A percentile compares a stretch with the other conserved stretches of the same genome.
phyloP scores from a whole-genome alignment of 2,888 invertebrate species.

The Epiblema foenella region DNA sequence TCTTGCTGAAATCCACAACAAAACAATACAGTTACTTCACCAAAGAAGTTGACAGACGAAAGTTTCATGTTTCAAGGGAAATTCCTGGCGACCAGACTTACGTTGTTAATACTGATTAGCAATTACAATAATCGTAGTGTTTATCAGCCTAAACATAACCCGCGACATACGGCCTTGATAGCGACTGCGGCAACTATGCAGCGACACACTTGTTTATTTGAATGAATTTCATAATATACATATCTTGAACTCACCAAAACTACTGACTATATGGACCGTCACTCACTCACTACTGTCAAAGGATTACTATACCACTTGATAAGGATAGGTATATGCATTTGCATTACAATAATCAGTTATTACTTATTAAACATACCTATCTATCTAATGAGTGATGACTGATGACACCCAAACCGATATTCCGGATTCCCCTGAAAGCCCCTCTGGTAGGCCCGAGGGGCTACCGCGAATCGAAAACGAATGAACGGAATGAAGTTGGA shows the following conservation, averaged over 20 bases:
- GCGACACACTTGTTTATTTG: background rate
- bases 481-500: too few relatives aligned
- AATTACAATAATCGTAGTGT: background rate
- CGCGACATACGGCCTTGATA: background rate
- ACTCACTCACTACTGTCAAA: too few relatives aligned
- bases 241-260: background rate
- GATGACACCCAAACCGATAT: too few relatives aligned
- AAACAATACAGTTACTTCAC: background rate
- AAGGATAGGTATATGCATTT: background rate
- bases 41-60: background rate
- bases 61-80: background rate
- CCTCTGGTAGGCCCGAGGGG: too few relatives aligned
- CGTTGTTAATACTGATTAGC: background rate
- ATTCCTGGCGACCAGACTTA: background rate
- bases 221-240: background rate
- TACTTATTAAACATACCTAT: too few relatives aligned
- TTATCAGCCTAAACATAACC: background rate
- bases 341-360: too few relatives aligned
- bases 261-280: background rate
- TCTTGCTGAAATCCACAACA: slow-evolving; percentile 41
- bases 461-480: too few relatives aligned
- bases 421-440: too few relatives aligned
- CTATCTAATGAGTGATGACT: too few relatives aligned
- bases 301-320: too few relatives aligned
- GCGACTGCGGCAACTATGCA: background rate